Evolutionary conservation across 2,797 vertebrate species (phyloP), one percentile per base, ranked within the genome.

Genomic region (Urophycis tenuis): DNA sequence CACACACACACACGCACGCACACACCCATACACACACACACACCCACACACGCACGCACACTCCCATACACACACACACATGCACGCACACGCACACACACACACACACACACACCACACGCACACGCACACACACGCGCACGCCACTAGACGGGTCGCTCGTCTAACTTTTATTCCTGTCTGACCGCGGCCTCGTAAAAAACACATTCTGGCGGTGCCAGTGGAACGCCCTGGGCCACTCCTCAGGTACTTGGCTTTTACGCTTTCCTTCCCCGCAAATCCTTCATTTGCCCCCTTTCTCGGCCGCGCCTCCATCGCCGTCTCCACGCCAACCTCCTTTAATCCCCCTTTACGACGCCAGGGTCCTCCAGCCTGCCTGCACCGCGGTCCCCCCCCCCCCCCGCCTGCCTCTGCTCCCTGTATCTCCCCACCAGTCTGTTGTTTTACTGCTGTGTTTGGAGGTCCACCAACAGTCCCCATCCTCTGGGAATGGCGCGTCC

Each of bases 171-270:
- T 93, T 93, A 93, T 92, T 89, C 89, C 90, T 83, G 90, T 90
- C 91, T 89, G 90, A 91, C 91, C 90, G 75, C 89, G 88, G 89
- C 82, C 92, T 93, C 87, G 80, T 93, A 93, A 93, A 93, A 60
- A 93, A 88, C 89, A 82, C 85, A 91, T 89, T 88, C 85, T 86
- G 87, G 88, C 90, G 90, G 87, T 89, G 83, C 84, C 85, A 78
- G 88, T 90, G 84, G 87, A 88, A 91, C 85, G 84, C 87, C 86
- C 88, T 85, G 75, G 87, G 87, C 85, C 88, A 86, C 79, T 82
- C 86, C 86, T 87, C 85, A 91, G 90, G 89, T 91, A 90, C 92
- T 92, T 89, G 87, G 87, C 2, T 93, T 93, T 92, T 17, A 60
- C 91, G 85, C 88, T 89, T 83, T 81, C 83, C 85, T 89, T 87